Evolutionary conservation across 2,888 invertebrate genomes (phyloP), one percentile per base, ranked within the genome.

Genomic region (Pardosa pseudoannulata): DNA sequence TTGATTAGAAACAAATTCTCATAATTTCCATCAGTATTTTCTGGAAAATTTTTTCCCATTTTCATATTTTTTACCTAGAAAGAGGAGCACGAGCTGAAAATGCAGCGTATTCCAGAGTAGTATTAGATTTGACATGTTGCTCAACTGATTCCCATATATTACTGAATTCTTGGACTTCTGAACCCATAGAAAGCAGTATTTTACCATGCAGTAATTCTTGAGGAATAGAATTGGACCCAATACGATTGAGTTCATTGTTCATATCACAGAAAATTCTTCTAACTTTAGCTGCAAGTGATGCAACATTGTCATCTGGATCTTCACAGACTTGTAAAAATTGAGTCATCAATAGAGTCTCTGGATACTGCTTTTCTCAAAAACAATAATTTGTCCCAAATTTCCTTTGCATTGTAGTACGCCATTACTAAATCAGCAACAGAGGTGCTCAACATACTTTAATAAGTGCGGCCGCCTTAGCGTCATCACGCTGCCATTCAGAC

Each of bases 281-380:
- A 65, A 28, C 64, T 65, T 65, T 65, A 65, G 64, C 64, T 28
- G 64, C 64, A 28, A 28, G 64, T 65, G 64, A 28, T 13, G 64
- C 64, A 65, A 65, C 64, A 65, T 28, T 28, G 29, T 65, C 64
- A 65, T 65, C 28, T 28, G 64, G 16, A 65, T 65, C 29, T 65
- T 28, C 28, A 28, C 7, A 2, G 64, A 65, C 64, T 65, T 65
- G 64, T 28, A 65, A 65, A 28, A 28, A 65, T 65, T 65, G 64
- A 23, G 1, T 1, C 2, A 65, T 65, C 1, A 65, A 28, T 65
- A 9, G 28, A 65, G 28, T 65, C 64, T 65, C 29, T 28, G 64
- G 11, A 65, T 65, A 28, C 64, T 65, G 64, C 64, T 36, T 36
- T 36, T 5, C 36, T 36, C 6, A 36, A 36, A 36, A 36, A 36